Percentiles rank a stretch among this genome's conserved stretches.
Conservation (phyloP, 2,797 vertebrate species). For the Gallinago solitaria region DNA sequence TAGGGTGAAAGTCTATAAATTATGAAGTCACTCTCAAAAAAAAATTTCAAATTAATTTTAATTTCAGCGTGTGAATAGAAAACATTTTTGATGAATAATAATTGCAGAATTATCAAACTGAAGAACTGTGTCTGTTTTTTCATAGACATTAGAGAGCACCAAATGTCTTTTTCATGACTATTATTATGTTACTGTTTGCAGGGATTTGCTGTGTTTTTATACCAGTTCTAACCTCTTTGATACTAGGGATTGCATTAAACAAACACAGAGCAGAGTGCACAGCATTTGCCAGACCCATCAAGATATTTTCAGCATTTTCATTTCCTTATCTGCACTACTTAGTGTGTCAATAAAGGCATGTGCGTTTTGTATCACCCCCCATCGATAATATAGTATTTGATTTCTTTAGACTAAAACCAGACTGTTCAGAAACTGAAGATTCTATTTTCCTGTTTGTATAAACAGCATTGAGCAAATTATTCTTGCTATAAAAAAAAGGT, state of each 20-base stretch:
- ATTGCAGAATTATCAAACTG: background rate
- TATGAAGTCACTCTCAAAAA: background rate
- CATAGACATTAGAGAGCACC: background rate
- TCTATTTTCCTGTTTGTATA: background rate
- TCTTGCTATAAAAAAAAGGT: background rate
- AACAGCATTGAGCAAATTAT: background rate
- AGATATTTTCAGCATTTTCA: slow-evolving; percentile 48
- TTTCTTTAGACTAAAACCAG: background rate
- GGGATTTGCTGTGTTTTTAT: slow-evolving; percentile 17
- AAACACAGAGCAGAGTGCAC: slow-evolving; percentile 41
- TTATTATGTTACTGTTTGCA: background rate
- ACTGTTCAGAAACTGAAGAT: background rate
- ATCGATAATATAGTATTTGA: background rate
- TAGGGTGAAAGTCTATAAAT: background rate
- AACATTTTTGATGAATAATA: background rate
- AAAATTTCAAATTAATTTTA: background rate
- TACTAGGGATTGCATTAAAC: slow-evolving; percentile 43
- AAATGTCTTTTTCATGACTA: background rate
- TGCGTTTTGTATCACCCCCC: background rate
- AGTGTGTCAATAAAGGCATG: background rate
- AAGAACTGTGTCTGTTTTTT: background rate
- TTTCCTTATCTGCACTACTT: slow-evolving; percentile 17
- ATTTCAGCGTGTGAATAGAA: background rate
- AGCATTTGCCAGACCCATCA: slow-evolving; percentile 21
- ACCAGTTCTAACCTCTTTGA: slow-evolving; percentile 15